Conservation (phyloP, 2,888 invertebrate genomes). For the Phorcus lineatus region DNA sequence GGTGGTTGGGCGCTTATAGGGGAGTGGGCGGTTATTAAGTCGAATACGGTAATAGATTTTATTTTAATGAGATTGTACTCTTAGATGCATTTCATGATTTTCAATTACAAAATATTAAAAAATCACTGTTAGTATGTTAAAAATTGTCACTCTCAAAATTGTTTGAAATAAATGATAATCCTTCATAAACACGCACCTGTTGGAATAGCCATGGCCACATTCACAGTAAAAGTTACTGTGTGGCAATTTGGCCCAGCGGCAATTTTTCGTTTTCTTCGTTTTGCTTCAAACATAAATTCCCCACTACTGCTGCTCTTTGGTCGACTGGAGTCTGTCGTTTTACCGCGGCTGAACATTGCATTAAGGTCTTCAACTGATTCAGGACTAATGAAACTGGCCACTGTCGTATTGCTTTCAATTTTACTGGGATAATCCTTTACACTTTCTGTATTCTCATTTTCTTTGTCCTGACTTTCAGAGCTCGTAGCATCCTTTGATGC, state of each 20-base stretch:
- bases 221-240: constrained; percentile 71
- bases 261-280: constrained; percentile 53
- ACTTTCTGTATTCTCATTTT: background rate
- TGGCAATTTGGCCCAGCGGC: constrained; percentile 54
- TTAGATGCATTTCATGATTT: no score
- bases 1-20: no score
- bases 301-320: constrained; percentile 55
- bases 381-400: background rate
- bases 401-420: background rate
- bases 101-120: no score
- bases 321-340: constrained; percentile 36
- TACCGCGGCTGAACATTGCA: background rate
- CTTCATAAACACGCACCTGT: constrained; percentile 54
- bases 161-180: no score
- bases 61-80: no score
- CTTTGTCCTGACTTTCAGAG: background rate
- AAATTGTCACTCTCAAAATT: no score
- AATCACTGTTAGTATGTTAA: no score
- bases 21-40: no score
- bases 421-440: background rate
- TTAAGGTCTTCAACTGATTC: background rate
- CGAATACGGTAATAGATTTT: no score
- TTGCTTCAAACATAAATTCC: constrained; percentile 49
- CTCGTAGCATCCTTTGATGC: background rate
- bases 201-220: constrained; percentile 69